Base-by-base conservation (phyloP, 2,113 vertebrate genomes). In the Chunga burmeisteri region DNA sequence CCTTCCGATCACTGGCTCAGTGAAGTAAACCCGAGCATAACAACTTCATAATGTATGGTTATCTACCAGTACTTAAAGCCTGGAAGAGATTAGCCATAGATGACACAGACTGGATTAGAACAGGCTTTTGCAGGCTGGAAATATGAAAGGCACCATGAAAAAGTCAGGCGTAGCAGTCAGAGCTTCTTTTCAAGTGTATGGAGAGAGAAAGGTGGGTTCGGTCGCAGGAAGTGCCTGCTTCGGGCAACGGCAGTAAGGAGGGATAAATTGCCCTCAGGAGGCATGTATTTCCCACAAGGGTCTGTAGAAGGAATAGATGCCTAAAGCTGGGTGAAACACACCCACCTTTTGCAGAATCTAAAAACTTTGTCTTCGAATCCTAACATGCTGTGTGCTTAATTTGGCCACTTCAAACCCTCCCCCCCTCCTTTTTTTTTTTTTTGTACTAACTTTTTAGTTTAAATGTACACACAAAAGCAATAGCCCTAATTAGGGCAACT, bases 371-470 rank as follows among this genome's bases (percentile, higher is more conserved):
- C 25, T 18, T 75, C 67, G 53, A 61, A 34, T 32, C 36, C 21
- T 56, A 68, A 73, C 10, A 49, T 38, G n/a, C 16, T 10, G 0
- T 42, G 7, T 47, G 16, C 32, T 87, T 83, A 32, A 61, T 70
- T 49, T 71, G 32, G 7, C 4, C 7, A 38, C 14, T 59, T 78
- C 25, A 52, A 44, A 9, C 13, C 38, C 8, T 3, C 4, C 3
- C 5, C 4, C 4, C 26, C 1, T 2, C 3, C 1, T 1, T 8
- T 20, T 27, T 68, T 36, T 21, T 70, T 46, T 59, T 22, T 2
- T 38, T 38, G 38, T 7, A 49, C 13, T 17, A 67, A 17, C 19
- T 30, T 50, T 30, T 77, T 71, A 40, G 17, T 66, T 71, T 66
- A 75, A 44, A 42, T 61, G 7, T 30, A 81, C 29, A 56, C 19